phyloP scores from a whole-genome alignment of 2,797 vertebrate genomes.

The Acrocephalus scirpaceus region DNA sequence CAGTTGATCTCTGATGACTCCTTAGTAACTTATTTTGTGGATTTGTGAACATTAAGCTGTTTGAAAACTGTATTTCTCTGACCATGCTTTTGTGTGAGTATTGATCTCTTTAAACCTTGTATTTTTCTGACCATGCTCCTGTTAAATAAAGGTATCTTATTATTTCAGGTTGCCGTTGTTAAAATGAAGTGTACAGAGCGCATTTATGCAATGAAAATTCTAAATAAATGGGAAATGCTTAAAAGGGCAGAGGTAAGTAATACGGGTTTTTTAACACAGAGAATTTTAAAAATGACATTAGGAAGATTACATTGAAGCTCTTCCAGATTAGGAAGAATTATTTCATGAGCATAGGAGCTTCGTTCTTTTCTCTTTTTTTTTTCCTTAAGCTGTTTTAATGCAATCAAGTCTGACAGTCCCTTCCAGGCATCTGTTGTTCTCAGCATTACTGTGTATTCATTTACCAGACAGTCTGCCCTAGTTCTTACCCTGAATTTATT shows the following conservation, averaged over 20 bases:
- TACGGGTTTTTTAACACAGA: neutral
- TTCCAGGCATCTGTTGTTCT: slow-evolving; percentile 64
- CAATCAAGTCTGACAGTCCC: slow-evolving; percentile 64
- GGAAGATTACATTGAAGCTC: slow-evolving; percentile 5
- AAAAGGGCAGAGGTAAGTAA: slow-evolving; percentile 93
- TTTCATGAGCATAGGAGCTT: slow-evolving; percentile 8
- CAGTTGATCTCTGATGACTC: neutral
- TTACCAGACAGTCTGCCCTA: slow-evolving; percentile 57
- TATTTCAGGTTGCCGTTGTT: slow-evolving; percentile 93
- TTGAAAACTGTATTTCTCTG: neutral
- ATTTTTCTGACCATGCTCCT: neutral
- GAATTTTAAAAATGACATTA: neutral
- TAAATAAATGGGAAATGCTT: slow-evolving; percentile 99
- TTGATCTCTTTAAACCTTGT: neutral
- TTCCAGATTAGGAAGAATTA: slow-evolving; percentile 42
- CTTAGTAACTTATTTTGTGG: neutral
- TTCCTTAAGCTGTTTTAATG: slow-evolving; percentile 35
- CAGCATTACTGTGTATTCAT: neutral
- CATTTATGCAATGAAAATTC: slow-evolving; percentile 99
- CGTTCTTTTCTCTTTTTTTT: neutral
- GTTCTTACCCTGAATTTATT: slow-evolving; percentile 54
- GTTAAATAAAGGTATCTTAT: neutral
- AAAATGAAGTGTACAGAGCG: slow-evolving; percentile 97
- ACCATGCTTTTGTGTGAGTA: neutral
- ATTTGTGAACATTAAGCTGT: neutral